Evolutionary conservation across 2,797 vertebrate genomes (phyloP), one percentile per base, ranked within the genome.

Genomic region (Gallinago nigripennis): DNA sequence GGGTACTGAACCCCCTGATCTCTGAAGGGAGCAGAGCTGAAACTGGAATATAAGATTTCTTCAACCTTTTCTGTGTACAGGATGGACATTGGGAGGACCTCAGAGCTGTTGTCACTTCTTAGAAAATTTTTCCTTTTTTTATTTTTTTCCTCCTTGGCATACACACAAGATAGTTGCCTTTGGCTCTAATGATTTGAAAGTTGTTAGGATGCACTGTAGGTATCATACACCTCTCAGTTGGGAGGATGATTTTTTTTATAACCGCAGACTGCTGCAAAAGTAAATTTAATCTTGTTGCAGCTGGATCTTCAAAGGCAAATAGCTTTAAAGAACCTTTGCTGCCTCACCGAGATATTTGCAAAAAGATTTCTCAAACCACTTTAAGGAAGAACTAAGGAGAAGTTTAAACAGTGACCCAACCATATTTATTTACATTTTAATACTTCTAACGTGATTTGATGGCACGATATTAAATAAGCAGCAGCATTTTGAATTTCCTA

Each of bases 401-500:
- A 88, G 43, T 46, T 78, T 87, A 88, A 95, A 48, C 35, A 79
- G 54, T 84, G 64, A 83, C 30, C 84, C 54, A 76, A 31, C 12
- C 0, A 0, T 86, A 51, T 90, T 92, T 90, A 76, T 95, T 93
- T 94, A 60, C 41, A 35, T 91, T 91, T 82, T 88, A 86, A 69
- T 64, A 23, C 46, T 70, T 82, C 79, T 94, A 72, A 76, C 0
- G 0, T 86, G 87, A 56, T 86, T 90, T 81, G 70, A 75, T 88
- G 77, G 91, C 80, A 27, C 0, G 0, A 79, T 84, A 50, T 88
- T 83, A 86, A 82, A 86, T 79, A 86, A 96, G 58, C 68, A 81
- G 65, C 84, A 91, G 79, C 51, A 57, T 51, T 88, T 75, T 82
- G 85, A 75, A 19, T 94, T 91, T 92, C 54, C 79, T 92, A 86